Conservation (phyloP, 2,113 vertebrate species). For the Eretmochelys imbricata region DNA sequence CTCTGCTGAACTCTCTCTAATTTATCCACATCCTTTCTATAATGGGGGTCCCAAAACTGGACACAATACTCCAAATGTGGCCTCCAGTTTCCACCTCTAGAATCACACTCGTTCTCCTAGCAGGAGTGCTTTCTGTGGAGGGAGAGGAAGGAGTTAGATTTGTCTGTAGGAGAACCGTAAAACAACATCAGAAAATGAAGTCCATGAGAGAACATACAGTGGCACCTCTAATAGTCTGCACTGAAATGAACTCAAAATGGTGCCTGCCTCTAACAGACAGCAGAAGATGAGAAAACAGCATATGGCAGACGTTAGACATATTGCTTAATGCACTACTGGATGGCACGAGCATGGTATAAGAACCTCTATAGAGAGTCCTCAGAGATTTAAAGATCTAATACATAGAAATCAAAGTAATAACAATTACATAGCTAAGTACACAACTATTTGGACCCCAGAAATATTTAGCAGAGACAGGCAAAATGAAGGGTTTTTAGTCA, state of each 20-base stretch:
- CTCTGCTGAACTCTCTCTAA: too few relatives aligned
- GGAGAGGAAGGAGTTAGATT: not conserved
- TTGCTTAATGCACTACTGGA: not conserved
- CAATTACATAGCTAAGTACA: not conserved
- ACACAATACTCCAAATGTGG: too few relatives aligned
- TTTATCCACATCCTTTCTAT: too few relatives aligned
- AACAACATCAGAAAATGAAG: not conserved
- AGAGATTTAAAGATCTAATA: not conserved
- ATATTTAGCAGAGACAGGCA: not conserved
- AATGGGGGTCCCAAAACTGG: too few relatives aligned
- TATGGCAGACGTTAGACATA: accelerated
- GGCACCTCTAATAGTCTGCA: accelerated
- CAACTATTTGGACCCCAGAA: not conserved
- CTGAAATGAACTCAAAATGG: not conserved
- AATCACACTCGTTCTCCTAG: not conserved
- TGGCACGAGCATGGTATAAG: not conserved
- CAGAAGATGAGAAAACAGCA: not conserved
- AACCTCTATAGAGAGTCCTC: accelerated
- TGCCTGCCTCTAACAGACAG: not conserved
- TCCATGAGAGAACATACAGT: accelerated
- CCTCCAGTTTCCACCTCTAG: not conserved
- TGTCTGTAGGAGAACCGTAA: not conserved
- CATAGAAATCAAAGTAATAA: not conserved
- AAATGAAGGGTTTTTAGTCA: not conserved
- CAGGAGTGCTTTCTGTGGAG: not conserved